A percentile compares a stretch with the other conserved stretches of the same genome.
These are phyloP conservation scores for Clunio marinus DNA, from an alignment of 2,888 invertebrate genomes.

Conservation along the genomic window DNA sequence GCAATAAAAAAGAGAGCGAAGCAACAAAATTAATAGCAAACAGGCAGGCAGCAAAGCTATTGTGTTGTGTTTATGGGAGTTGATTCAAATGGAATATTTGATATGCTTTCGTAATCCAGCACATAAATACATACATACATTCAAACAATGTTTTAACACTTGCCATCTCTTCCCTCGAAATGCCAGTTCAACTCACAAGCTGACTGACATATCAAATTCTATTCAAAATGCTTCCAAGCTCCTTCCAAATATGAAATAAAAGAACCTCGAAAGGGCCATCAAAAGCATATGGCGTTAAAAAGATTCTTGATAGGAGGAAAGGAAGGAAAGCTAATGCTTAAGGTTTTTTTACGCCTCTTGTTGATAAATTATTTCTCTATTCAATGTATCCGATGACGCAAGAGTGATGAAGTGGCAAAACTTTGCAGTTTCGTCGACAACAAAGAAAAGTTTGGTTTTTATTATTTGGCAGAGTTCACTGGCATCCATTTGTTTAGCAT, in stretches of 20 bases:
- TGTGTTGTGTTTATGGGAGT: neutral
- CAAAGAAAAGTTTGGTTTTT: too few relatives aligned
- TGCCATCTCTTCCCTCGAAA: too few relatives aligned
- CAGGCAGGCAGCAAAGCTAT: too few relatives aligned
- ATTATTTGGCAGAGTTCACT: too few relatives aligned
- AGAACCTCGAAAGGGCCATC: conserved; percentile 29
- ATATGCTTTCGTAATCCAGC: conserved; percentile 12
- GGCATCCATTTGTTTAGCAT: neutral
- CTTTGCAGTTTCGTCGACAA: too few relatives aligned
- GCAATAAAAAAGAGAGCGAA: neutral
- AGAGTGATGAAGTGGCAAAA: too few relatives aligned
- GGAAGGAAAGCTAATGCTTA: neutral
- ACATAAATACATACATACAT: neutral
- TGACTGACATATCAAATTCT: conserved; percentile 20
- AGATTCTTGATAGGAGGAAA: neutral
- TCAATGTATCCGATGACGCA: neutral
- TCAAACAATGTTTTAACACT: conserved; percentile 17
- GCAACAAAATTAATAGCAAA: neutral
- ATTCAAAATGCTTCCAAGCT: neutral
- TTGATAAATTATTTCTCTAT: neutral
- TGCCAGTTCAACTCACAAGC: neutral
- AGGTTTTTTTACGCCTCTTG: neutral
- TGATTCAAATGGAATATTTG: neutral
- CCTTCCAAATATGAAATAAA: neutral
- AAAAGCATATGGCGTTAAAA: conserved; percentile 31